Evolutionary conservation across 2,113 vertebrate species (phyloP).

Genomic region (Gymnarchus niloticus): DNA sequence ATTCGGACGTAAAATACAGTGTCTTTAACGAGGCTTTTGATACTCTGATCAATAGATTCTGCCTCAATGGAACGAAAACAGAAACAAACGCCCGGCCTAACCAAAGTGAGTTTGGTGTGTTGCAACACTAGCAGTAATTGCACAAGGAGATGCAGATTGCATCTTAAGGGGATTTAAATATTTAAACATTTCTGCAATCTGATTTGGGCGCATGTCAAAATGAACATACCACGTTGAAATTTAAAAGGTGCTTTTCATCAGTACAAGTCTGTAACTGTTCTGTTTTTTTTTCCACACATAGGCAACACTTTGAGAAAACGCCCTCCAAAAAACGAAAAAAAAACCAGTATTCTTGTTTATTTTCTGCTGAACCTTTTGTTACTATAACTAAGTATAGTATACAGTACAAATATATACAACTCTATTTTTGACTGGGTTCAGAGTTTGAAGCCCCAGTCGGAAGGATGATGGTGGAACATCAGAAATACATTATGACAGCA

Average conservation of each 20-base stretch:
- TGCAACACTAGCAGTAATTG: neutral
- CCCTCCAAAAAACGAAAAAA: neutral
- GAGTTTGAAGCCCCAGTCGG: slow-evolving; percentile 18
- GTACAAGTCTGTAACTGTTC: no score
- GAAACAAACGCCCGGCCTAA: neutral
- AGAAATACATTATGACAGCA: slow-evolving; percentile 23
- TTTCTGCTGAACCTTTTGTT: neutral
- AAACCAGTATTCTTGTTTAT: neutral
- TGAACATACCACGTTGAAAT: neutral
- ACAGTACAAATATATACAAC: neutral
- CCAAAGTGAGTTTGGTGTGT: neutral
- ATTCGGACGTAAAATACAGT: neutral
- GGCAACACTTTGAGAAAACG: neutral
- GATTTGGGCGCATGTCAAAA: neutral
- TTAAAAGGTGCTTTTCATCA: neutral
- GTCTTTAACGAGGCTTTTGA: neutral
- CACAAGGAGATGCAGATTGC: neutral
- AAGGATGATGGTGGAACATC: slow-evolving; percentile 21
- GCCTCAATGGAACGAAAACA: neutral
- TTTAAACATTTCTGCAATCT: slow-evolving; percentile 4
- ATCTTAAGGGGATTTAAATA: slow-evolving; percentile 9
- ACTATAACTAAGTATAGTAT: slow-evolving; percentile 18
- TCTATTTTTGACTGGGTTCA: slow-evolving; percentile 23
- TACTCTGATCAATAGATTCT: neutral
- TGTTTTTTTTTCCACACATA: neutral